A percentile compares a stretch with the other conserved stretches of the same genome.
Evolutionary conservation across 2,797 vertebrate genomes (phyloP).

Genomic region (Rhincodon typus): DNA sequence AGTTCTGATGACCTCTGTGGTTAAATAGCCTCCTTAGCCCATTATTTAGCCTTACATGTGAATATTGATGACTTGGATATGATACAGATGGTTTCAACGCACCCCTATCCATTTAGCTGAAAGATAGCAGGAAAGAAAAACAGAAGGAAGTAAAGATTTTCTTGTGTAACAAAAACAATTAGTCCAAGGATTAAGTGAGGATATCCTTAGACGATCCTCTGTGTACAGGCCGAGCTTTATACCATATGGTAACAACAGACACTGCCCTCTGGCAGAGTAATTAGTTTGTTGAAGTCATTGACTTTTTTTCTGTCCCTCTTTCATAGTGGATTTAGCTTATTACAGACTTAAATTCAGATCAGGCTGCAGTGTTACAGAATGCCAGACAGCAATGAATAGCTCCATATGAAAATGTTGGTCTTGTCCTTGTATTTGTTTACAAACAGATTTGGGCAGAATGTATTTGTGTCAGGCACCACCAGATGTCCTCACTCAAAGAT

Average conservation of each 20-base stretch:
- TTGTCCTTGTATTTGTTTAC: neutral
- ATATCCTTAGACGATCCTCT: slow-evolving; percentile 46
- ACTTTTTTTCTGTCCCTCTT: slow-evolving; percentile 48
- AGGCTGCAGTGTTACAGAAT: slow-evolving; percentile 40
- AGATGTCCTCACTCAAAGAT: neutral
- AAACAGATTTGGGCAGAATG: neutral
- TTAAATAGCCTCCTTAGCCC: neutral
- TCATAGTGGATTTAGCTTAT: slow-evolving; percentile 49
- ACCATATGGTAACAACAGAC: slow-evolving; percentile 62
- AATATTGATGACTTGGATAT: neutral
- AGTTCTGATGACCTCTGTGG: neutral
- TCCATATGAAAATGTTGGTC: slow-evolving; percentile 5
- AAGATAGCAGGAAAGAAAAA: neutral
- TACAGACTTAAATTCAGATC: slow-evolving; percentile 44
- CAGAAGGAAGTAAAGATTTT: neutral
- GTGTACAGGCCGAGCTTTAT: slow-evolving; percentile 45
- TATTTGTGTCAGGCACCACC: neutral
- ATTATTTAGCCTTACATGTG: neutral
- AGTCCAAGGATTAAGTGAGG: slow-evolving; percentile 55
- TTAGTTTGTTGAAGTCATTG: slow-evolving; percentile 49
- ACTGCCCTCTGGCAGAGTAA: slow-evolving; percentile 46
- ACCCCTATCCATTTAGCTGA: too few relatives aligned
- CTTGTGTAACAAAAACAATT: slow-evolving; percentile 55
- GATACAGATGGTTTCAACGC: neutral
- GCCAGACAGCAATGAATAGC: slow-evolving; percentile 42